Evolutionary conservation across 53 echinoderm and acorn worm genomes (phyloP).

Genomic region (Antedon mediterranea): DNA sequence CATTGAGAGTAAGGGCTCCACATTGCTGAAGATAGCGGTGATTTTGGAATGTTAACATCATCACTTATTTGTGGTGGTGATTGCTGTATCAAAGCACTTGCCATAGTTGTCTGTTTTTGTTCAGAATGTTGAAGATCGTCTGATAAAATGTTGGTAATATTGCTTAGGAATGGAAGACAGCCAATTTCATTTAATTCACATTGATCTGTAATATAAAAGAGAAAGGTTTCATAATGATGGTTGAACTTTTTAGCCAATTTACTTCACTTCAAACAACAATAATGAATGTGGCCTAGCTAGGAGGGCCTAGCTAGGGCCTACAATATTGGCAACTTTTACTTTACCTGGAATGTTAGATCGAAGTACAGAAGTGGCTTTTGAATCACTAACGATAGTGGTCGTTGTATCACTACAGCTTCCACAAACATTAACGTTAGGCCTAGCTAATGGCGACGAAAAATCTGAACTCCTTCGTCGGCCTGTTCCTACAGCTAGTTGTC

Average conservation of each 20-base stretch:
- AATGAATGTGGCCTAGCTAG: too few species aligned
- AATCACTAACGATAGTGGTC: neutral
- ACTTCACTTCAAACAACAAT: too few species aligned
- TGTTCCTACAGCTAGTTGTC: neutral
- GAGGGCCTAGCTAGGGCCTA: too few species aligned
- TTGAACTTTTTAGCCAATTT: too few species aligned
- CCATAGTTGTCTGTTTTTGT: neutral
- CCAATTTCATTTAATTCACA: neutral
- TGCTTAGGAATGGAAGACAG: neutral
- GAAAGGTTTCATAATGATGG: too few species aligned
- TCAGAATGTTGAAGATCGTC: neutral
- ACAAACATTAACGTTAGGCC: neutral
- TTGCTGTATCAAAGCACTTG: neutral
- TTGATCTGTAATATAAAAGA: neutral
- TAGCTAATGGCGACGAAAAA: neutral
- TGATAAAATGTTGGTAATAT: neutral
- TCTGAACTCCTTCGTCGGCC: neutral
- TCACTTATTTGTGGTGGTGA: neutral
- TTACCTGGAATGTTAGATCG: neutral
- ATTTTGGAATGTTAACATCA: conserved; percentile 22
- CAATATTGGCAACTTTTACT: too few species aligned
- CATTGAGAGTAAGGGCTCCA: conserved; percentile 83
- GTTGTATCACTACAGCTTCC: neutral
- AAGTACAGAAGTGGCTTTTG: neutral
- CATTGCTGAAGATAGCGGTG: conserved; percentile 60